Conservation (phyloP, 2,888 invertebrate species). For the Drosophila melanocephala region DNA sequence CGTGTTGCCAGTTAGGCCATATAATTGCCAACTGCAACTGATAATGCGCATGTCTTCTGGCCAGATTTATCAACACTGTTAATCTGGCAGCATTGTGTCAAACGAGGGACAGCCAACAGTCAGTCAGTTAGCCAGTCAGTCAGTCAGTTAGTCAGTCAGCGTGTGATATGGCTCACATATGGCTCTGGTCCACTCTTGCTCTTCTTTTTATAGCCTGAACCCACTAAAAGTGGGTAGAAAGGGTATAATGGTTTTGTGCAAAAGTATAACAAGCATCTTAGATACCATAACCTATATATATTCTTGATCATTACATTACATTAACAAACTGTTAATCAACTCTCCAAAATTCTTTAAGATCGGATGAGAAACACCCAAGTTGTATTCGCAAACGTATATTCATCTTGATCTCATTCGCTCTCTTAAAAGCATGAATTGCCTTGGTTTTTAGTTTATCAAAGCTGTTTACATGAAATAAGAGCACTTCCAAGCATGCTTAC, state of each 20-base stretch:
- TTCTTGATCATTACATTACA: not conserved
- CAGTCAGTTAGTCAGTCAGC: constrained; percentile 19
- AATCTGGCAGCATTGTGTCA: constrained; percentile 85
- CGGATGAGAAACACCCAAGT: not conserved
- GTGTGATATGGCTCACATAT: constrained; percentile 19
- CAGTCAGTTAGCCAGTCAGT: constrained; percentile 26
- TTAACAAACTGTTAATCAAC: not conserved
- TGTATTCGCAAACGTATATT: not conserved
- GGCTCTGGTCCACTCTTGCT: not conserved
- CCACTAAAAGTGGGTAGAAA: not conserved
- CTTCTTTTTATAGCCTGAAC: not conserved
- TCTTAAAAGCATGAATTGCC: not conserved
- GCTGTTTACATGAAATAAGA: rapidly evolving
- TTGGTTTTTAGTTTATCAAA: not conserved
- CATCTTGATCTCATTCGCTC: not conserved
- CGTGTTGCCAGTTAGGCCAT: constrained; percentile 69
- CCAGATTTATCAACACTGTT: constrained; percentile 81
- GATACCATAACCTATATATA: not conserved
- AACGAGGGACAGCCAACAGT: constrained; percentile 79
- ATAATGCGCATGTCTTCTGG: constrained; percentile 28
- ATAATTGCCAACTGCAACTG: constrained; percentile 65
- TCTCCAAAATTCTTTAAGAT: not conserved
- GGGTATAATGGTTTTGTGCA: not conserved
- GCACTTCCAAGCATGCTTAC: not conserved
- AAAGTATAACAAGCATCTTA: not conserved